Conservation (phyloP, 2,113 vertebrate species). For the Actinemys pallida region DNA sequence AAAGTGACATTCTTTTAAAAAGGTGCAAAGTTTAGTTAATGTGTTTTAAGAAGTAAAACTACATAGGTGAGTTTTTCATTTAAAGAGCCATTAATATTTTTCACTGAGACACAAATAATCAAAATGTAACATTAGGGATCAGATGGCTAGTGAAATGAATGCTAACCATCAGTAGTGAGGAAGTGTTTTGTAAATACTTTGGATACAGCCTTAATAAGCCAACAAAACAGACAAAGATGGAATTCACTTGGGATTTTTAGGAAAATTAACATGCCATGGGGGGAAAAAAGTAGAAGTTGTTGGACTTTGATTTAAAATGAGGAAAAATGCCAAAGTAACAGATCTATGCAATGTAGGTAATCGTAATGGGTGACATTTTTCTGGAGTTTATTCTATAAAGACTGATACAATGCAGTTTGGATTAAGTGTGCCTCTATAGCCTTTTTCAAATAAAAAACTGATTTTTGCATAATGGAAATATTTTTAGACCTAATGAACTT, state of each 20-base stretch:
- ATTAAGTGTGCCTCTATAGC: background rate
- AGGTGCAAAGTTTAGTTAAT: slow-evolving; percentile 72
- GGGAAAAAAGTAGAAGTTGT: background rate
- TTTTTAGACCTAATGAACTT: background rate
- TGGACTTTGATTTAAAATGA: background rate
- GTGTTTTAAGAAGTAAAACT: slow-evolving; percentile 60
- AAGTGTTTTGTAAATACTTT: background rate
- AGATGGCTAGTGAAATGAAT: slow-evolving; percentile 37
- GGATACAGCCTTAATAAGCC: slow-evolving; percentile 30
- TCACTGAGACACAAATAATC: slow-evolving; percentile 16
- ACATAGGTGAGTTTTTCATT: slow-evolving; percentile 43
- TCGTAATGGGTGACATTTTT: background rate
- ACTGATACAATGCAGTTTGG: background rate
- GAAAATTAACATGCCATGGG: background rate
- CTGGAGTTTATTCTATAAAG: background rate
- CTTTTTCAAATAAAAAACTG: background rate
- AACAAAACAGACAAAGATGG: background rate
- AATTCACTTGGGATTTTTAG: background rate
- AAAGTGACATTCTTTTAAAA: slow-evolving; percentile 72
- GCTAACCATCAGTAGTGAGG: fast-evolving
- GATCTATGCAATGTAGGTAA: background rate
- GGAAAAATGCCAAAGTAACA: background rate
- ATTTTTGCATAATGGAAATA: background rate
- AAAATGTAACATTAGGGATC: background rate
- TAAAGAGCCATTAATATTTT: slow-evolving; percentile 4